Evolutionary conservation across 2,888 invertebrate genomes (phyloP), one percentile per base, ranked within the genome.

Genomic region (Liposcelis brunnea): DNA sequence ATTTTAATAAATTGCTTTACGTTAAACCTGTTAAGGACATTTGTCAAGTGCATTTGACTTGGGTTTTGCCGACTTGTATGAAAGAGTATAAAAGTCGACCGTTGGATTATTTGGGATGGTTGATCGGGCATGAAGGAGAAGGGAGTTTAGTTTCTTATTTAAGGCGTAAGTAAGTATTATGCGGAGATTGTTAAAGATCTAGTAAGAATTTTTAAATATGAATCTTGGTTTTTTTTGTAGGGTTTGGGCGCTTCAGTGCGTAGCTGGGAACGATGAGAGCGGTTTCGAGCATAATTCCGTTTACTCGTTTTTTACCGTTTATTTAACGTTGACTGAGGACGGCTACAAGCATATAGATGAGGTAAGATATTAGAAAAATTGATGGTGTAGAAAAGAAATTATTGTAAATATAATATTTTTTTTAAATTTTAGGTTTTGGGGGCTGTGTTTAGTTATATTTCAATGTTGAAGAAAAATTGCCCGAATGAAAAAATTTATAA

Each of bases 41-140:
- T 10, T 74, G 73, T 49, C 74, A 79, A 67, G 73, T 80, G 40
- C 68, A 72, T 50, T 55, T 80, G n/a, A 71, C 67, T 34, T 80
- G 78, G 78, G 63, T 69, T 2, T 61, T 79, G 54, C 78, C 77
- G 6, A 65, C 75, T 6, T 55, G 72, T 26, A 66, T 70, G 19
- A 63, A 75, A 48, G 64, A 80, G 49, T 90, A 87, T 59, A 74
- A 75, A 60, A 71, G 69, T 14, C 85, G 85, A 58, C 83, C 86
- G 0, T 72, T 81, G 49, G 73, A 79, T 52, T 84, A 84, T 56
- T 62, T 91, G 3, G 75, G 80, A 0, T 77, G 75, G 61, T 61
- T 91, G n/a, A 62, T 91, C 3, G 86, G 84, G 0, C 81, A 90
- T 60, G 89, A 93, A 61, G 90, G 90, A 1, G 74, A 75, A 55